Conservation (phyloP, 2,113 vertebrate species). For the Arvicanthis niloticus region DNA sequence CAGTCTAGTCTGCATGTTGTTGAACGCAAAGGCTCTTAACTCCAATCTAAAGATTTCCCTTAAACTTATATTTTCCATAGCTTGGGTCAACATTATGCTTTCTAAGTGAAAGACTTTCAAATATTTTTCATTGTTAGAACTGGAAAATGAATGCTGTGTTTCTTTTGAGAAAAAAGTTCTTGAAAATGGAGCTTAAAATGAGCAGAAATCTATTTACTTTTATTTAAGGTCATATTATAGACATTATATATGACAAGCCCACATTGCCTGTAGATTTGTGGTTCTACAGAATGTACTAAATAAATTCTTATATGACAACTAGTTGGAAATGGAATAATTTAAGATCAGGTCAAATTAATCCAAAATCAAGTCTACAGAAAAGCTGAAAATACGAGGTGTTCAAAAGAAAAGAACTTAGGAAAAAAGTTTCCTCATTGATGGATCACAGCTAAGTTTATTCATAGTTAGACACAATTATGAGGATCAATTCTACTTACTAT, state of each 20-base stretch:
- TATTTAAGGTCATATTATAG: background rate
- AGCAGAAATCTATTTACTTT: slow-evolving; percentile 2
- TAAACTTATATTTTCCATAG: background rate
- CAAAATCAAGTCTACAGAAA: background rate
- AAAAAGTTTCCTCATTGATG: background rate
- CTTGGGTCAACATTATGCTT: background rate
- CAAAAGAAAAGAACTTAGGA: background rate
- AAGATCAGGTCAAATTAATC: background rate
- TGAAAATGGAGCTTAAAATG: background rate
- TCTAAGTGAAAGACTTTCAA: slow-evolving; percentile 40
- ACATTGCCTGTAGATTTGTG: background rate
- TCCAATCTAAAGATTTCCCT: background rate
- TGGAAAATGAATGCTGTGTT: slow-evolving; percentile 48
- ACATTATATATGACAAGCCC: background rate
- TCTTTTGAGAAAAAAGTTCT: background rate
- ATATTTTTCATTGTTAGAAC: slow-evolving; percentile 13
- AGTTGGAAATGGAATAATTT: background rate
- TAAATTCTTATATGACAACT: background rate
- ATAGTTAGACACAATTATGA: background rate
- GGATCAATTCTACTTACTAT: background rate
- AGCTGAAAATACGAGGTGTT: background rate
- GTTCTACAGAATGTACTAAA: background rate
- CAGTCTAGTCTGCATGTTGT: slow-evolving; percentile 7
- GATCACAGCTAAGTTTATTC: background rate
- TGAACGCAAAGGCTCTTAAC: slow-evolving; percentile 16